Base-by-base conservation (phyloP, 2,888 invertebrate genomes). In the Apamea crenata region DNA sequence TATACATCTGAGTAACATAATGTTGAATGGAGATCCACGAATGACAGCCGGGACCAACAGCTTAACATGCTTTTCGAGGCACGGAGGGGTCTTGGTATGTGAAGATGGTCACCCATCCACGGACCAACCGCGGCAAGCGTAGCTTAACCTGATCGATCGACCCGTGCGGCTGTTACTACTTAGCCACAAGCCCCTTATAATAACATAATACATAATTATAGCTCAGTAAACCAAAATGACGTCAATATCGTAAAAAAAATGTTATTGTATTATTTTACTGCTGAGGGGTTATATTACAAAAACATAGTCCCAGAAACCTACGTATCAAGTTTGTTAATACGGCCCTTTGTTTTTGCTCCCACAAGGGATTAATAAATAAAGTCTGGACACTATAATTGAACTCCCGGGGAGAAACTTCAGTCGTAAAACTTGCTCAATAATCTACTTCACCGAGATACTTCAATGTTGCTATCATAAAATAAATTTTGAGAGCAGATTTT, bases 401-500 rank as follows among this genome's bases (percentile, higher is more conserved):
- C 86, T 78, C 86, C 83, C 40, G 88, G 74, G 85, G 87, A 68
- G 85, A 77, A 87, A 81, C 47, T 74, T 77, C 65, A 73, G 21
- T 80, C 81, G 65, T 83, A 82, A 88, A 77, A 77, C 82, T 87
- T 84, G 85, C 71, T 87, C 81, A 80, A 85, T 85, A 87, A 84
- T 87, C 76, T 71, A 74, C 69, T 87, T 59, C 56, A 50, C 56
- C 21, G 53, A 50, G 77, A 77, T 78, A 70, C 78, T 83, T 87
- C 71, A 80, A 61, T 81, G 84, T 78, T 71, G 70, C 69, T 66
- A 78, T 78, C 87, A 83, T 71, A 63, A 78, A 74, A 84, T 84
- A 76, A 82, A 82, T 67, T 67, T 74, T 83, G 65, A 61, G 25
- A 83, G 56, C 67, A 86, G 68, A 21, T 81, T 82, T 74, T 74